A percentile compares a stretch with the other conserved stretches of the same genome.
These are phyloP conservation scores for Podabrus alpinus DNA, from an alignment of 2,888 invertebrate genomes.

Conservation along the genomic window DNA sequence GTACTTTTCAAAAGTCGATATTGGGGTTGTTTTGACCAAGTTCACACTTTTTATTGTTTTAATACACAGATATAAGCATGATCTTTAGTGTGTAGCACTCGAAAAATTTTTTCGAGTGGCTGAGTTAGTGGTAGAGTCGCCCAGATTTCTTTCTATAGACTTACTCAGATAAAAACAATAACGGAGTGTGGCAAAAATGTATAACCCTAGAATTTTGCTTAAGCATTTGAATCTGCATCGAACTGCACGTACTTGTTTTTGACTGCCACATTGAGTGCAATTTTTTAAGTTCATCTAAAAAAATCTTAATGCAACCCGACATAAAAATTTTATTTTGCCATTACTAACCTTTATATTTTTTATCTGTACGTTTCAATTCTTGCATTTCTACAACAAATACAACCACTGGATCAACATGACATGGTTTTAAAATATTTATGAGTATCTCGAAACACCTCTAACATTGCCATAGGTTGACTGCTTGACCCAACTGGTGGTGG, in stretches of 20 bases:
- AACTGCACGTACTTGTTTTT: slow-evolving; percentile 59
- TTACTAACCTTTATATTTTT: slow-evolving; percentile 59
- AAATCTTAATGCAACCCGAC: background rate
- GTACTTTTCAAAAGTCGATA: too few species aligned
- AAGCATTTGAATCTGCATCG: slow-evolving; percentile 63
- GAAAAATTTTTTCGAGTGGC: too few species aligned
- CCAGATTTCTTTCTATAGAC: background rate
- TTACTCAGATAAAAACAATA: slow-evolving; percentile 66
- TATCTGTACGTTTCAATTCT: slow-evolving; percentile 61
- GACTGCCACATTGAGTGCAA: slow-evolving; percentile 68
- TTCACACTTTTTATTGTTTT: too few species aligned
- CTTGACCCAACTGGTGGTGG: slow-evolving; percentile 33
- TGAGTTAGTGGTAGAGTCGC: too few species aligned
- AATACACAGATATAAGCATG: too few species aligned
- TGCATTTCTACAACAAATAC: slow-evolving; percentile 65
- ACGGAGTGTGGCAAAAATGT: slow-evolving; percentile 77
- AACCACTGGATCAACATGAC: slow-evolving; percentile 60
- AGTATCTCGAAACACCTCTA: slow-evolving; percentile 55
- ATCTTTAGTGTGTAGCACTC: too few species aligned
- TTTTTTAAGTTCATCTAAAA: slow-evolving; percentile 62
- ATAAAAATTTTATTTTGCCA: background rate
- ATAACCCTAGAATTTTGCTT: slow-evolving; percentile 69
- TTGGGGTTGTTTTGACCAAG: too few species aligned
- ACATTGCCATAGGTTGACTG: slow-evolving; percentile 41
- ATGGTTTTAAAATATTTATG: slow-evolving; percentile 44